phyloP scores from a whole-genome alignment of 2,113 vertebrate species.

The Heteronetta atricapilla region DNA sequence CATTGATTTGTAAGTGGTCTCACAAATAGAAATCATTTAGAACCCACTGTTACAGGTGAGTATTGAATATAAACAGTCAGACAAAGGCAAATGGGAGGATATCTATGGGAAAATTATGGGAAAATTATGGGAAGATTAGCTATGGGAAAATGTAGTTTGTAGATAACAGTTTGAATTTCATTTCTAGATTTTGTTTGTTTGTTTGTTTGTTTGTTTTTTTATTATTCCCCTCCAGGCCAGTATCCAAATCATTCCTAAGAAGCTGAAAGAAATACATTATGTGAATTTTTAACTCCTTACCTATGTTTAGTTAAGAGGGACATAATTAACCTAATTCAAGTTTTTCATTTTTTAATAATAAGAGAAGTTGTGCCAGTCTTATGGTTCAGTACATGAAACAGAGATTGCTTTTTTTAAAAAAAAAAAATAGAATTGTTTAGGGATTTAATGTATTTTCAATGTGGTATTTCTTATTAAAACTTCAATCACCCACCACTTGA shows the following conservation, averaged over 20 bases:
- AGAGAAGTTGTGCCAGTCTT: neutral
- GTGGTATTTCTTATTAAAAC: slow-evolving; percentile 65
- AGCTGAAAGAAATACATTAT: neutral
- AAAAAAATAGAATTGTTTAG: slow-evolving; percentile 51
- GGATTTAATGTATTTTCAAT: slow-evolving; percentile 66
- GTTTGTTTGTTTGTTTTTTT: no score
- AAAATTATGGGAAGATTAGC: no score
- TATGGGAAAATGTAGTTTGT: neutral
- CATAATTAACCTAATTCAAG: slow-evolving; percentile 41
- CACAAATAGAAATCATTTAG: neutral
- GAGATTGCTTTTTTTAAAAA: slow-evolving; percentile 15
- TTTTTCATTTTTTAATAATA: slow-evolving; percentile 15
- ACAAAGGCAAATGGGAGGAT: neutral
- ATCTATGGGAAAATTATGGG: no score
- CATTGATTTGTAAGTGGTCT: neutral
- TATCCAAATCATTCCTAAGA: neutral
- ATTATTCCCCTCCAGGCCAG: neutral
- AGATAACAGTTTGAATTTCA: neutral
- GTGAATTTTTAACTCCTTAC: neutral
- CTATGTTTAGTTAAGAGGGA: slow-evolving; percentile 6
- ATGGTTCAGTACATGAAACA: slow-evolving; percentile 2
- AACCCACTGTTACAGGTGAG: neutral
- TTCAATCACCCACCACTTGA: slow-evolving; percentile 53
- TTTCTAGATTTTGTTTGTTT: no score
- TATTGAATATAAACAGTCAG: neutral